Conservation (phyloP, 37 sponge, comb jelly and placozoan genomes). For the Mnemiopsis leidyi region DNA sequence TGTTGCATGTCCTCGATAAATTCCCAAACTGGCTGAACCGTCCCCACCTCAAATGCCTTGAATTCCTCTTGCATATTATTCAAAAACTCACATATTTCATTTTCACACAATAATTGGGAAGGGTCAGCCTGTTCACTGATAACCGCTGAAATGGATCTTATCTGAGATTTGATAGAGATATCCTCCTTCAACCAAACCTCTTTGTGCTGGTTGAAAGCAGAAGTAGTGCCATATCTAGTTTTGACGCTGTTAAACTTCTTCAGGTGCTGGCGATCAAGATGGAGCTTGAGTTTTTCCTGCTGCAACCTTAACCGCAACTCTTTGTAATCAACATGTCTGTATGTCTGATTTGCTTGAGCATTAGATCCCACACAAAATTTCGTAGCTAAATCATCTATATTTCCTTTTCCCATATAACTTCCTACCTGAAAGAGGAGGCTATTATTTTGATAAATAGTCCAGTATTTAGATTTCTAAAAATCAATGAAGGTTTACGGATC, state of each 20-base stretch:
- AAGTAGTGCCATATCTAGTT: slow-evolving; percentile 42
- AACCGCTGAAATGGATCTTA: slow-evolving; percentile 35
- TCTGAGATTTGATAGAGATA: slow-evolving; percentile 52
- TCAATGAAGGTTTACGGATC: background rate
- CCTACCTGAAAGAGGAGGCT: background rate
- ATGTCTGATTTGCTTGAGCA: slow-evolving; percentile 48
- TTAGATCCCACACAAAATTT: slow-evolving; percentile 46
- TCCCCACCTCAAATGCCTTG: slow-evolving; percentile 16
- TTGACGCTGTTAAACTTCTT: slow-evolving; percentile 50
- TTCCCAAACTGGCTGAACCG: slow-evolving; percentile 60
- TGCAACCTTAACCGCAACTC: slow-evolving; percentile 15
- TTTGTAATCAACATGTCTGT: background rate
- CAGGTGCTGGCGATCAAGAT: slow-evolving; percentile 33
- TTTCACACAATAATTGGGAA: slow-evolving; percentile 28
- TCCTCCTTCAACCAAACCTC: slow-evolving; percentile 73
- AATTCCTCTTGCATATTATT: slow-evolving; percentile 21
- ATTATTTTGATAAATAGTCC: background rate
- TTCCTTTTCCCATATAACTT: slow-evolving; percentile 23
- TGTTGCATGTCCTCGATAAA: slow-evolving; percentile 54
- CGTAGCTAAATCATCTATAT: slow-evolving; percentile 42
- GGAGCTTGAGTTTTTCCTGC: slow-evolving; percentile 45
- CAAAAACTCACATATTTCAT: slow-evolving; percentile 52
- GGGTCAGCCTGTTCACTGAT: slow-evolving; percentile 57
- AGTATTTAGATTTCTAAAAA: background rate
- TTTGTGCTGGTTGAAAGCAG: slow-evolving; percentile 68